Base-by-base conservation (phyloP, 2,888 invertebrate genomes). In the Cephus sareptanus region DNA sequence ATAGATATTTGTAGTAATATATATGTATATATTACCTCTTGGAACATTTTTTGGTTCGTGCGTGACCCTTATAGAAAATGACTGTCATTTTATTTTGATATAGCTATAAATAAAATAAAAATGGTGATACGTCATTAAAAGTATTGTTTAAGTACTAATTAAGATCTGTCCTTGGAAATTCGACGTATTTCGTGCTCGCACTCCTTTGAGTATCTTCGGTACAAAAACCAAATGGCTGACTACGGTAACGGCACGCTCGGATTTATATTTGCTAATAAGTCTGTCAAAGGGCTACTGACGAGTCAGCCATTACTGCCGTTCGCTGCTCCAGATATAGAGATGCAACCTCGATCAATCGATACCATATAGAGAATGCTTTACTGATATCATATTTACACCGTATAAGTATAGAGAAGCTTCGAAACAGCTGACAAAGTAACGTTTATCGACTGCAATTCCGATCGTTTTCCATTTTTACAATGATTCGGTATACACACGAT, bases 221-320 rank as follows among this genome's bases (percentile, higher is more conserved):
- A 73, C 68, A 68, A 33, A 77, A 77, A 76, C 71, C 12, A 40
- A 71, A 15, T 34, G 73, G 34, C 31, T 71, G 71, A n/a, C 31
- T 71, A 71, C n/a, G 73, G 78, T 83, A 81, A 81, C 80, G 80
- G 81, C 81, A 77, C 73, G 71, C 40, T 74, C 75, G 79, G 81
- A 84, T 84, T 84, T 84, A 83, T 84, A 81, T 84, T 83, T 83
- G 78, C 83, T 81, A 84, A 83, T 84, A 84, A 83, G 79, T 84
- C 83, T 83, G 83, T 84, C 83, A 84, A 81, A 79, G 33, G 33
- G 73, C 74, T 79, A 79, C 75, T 74, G 56, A 79, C 74, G 75
- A 76, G 71, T 78, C 76, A 81, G 80, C 23, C 79, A 79, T 83
- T 81, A 80, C 81, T 80, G 79, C 79, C 78, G 76, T 78, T 81